phyloP scores from a whole-genome alignment of 2,797 vertebrate genomes.

The Onychomys torridus region DNA sequence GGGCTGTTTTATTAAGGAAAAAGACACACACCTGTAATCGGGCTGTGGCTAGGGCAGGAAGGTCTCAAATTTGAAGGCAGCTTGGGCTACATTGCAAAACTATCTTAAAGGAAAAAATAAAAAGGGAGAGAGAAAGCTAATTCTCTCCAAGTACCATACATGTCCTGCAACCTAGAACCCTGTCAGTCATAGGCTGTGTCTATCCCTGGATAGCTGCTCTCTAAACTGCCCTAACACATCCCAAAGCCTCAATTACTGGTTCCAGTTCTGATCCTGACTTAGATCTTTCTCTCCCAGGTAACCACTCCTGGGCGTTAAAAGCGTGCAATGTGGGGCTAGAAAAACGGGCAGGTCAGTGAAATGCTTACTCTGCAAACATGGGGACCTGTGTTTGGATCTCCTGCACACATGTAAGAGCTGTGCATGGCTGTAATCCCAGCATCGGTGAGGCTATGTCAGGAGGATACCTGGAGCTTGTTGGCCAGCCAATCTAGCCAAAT shows the following conservation, averaged over 20 bases:
- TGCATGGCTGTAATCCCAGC: background rate
- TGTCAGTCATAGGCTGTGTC: background rate
- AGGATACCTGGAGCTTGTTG: background rate
- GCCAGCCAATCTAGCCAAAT: background rate
- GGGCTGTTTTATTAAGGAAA: constrained; percentile 15
- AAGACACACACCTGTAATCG: background rate
- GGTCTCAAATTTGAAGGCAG: background rate
- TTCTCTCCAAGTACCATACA: background rate
- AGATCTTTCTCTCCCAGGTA: constrained; percentile 10
- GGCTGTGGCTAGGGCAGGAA: background rate
- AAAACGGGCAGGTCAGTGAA: background rate
- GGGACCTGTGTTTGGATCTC: background rate
- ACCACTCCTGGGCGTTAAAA: background rate
- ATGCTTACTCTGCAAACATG: too few relatives aligned
- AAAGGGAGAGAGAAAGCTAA: background rate
- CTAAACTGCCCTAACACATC: background rate
- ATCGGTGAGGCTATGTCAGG: background rate
- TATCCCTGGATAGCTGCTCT: background rate
- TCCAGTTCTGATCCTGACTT: background rate
- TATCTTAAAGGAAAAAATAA: background rate
- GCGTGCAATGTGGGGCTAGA: too few relatives aligned
- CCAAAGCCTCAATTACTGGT: constrained; percentile 27
- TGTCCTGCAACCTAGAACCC: background rate
- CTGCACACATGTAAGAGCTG: background rate
- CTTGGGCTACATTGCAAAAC: background rate